Evolutionary conservation across 2,888 invertebrate species (phyloP).

Genomic region (Drosophila engyochracea): DNA sequence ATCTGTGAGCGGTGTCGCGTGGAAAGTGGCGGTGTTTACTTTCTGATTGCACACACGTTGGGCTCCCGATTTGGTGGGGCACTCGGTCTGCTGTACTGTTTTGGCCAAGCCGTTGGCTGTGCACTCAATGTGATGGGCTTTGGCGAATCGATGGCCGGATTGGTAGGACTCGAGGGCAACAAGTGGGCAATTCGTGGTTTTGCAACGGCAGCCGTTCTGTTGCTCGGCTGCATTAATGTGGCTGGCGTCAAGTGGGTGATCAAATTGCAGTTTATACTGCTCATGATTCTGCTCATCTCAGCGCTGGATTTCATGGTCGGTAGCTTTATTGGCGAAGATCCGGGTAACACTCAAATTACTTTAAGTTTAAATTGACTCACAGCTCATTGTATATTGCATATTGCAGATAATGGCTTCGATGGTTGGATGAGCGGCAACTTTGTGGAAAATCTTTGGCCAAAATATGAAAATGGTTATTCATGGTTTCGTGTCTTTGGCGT

Average conservation of each 20-base stretch:
- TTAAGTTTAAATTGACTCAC: background rate
- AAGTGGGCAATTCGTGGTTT: slow-evolving; percentile 94
- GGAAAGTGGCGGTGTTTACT: slow-evolving; percentile 99
- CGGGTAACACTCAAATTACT: slow-evolving; percentile 84
- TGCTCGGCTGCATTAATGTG: slow-evolving; percentile 95
- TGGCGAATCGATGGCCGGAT: slow-evolving; percentile 96
- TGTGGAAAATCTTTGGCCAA: slow-evolving; percentile 92
- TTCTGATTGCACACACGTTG: slow-evolving; percentile 96
- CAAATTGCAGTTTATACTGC: slow-evolving; percentile 95
- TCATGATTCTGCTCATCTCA: slow-evolving; percentile 94
- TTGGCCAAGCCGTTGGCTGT: slow-evolving; percentile 98
- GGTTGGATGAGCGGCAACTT: slow-evolving; percentile 94
- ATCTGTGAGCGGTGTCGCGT: slow-evolving; percentile 98
- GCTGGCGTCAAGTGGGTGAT: slow-evolving; percentile 99
- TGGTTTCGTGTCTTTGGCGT: slow-evolving; percentile 99
- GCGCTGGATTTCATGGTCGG: slow-evolving; percentile 97
- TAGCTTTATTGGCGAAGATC: slow-evolving; percentile 92
- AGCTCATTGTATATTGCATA: background rate
- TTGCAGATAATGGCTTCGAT: slow-evolving; percentile 91
- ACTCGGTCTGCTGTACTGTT: slow-evolving; percentile 96
- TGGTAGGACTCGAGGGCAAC: slow-evolving; percentile 90
- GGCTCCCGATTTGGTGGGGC: slow-evolving; percentile 97
- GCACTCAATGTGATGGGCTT: slow-evolving; percentile 97
- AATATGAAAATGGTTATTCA: slow-evolving; percentile 92
- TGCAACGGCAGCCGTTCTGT: slow-evolving; percentile 93